phyloP scores from a whole-genome alignment of 2,797 vertebrate species.

The Esox lucius region DNA sequence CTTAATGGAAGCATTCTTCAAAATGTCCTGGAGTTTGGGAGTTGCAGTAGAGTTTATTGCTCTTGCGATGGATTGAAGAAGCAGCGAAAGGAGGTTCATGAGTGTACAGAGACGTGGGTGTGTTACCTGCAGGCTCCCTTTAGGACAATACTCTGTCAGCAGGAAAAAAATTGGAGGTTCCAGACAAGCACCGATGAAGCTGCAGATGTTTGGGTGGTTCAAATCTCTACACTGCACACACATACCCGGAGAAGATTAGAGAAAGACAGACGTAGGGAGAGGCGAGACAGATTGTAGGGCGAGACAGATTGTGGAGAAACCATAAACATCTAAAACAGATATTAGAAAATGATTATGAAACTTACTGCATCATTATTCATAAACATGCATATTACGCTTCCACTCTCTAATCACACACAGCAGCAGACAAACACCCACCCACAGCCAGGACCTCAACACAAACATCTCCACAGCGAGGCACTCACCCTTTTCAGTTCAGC shows the following conservation, averaged over 20 bases:
- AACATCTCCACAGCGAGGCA: background rate
- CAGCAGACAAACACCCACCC: conserved; percentile 17
- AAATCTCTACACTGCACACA: conserved; percentile 45
- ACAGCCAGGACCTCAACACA: conserved; percentile 6
- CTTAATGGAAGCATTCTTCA: conserved; percentile 57
- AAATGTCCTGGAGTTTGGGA: conserved; percentile 49
- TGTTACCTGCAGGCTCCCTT: conserved; percentile 52
- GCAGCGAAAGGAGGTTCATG: background rate
- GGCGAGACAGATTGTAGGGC: too few species aligned
- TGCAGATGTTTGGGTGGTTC: conserved; percentile 53
- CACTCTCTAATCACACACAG: background rate
- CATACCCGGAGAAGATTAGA: background rate
- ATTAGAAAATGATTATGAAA: background rate
- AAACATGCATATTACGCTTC: background rate
- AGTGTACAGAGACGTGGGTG: background rate
- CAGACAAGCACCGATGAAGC: conserved; percentile 45
- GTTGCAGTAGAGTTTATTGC: background rate
- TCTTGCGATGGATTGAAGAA: background rate
- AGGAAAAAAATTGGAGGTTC: conserved; percentile 43
- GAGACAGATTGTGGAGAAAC: too few species aligned
- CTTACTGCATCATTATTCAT: background rate
- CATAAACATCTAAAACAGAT: background rate
- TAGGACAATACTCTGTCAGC: conserved; percentile 52
- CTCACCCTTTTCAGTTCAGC: conserved; percentile 49
- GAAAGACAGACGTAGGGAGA: too few species aligned